Evolutionary conservation across 2,113 vertebrate genomes (phyloP).

Genomic region (Etheostoma cragini): DNA sequence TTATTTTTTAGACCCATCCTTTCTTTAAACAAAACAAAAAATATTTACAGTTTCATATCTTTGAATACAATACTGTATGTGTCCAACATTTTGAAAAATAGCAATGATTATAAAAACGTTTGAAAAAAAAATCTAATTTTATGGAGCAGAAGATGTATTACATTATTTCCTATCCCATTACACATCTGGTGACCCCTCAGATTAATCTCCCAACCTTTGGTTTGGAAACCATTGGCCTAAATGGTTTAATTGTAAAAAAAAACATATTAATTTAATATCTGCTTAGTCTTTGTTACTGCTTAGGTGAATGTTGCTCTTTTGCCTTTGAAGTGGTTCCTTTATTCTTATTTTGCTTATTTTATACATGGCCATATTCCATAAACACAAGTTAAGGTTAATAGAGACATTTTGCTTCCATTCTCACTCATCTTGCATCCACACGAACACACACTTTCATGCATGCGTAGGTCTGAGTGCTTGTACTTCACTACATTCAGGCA

Average conservation of each 20-base stretch:
- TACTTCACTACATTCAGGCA: constrained; percentile 16
- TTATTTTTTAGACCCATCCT: neutral
- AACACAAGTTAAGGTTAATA: constrained; percentile 9
- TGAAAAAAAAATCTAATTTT: neutral
- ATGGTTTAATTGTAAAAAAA: neutral
- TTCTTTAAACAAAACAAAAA: neutral
- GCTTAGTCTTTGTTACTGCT: neutral
- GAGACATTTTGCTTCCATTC: constrained; percentile 29
- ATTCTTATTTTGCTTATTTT: neutral
- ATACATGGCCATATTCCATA: neutral
- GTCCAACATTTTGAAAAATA: no score
- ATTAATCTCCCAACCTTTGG: neutral
- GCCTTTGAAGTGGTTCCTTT: neutral
- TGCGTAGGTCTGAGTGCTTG: constrained; percentile 9
- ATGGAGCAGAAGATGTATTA: neutral
- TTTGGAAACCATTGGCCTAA: neutral
- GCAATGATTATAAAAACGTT: neutral
- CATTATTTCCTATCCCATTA: neutral
- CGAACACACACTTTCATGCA: constrained; percentile 20
- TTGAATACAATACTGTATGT: neutral
- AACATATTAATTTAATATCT: neutral
- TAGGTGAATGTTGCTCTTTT: neutral
- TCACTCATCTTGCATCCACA: constrained; percentile 29
- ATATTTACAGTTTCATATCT: neutral
- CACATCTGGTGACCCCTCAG: neutral